A percentile compares a stretch with the other conserved stretches of the same genome.
These are phyloP conservation scores for Dromius quadrimaculatus DNA, from an alignment of 2,888 invertebrate genomes.

Conservation along the genomic window DNA sequence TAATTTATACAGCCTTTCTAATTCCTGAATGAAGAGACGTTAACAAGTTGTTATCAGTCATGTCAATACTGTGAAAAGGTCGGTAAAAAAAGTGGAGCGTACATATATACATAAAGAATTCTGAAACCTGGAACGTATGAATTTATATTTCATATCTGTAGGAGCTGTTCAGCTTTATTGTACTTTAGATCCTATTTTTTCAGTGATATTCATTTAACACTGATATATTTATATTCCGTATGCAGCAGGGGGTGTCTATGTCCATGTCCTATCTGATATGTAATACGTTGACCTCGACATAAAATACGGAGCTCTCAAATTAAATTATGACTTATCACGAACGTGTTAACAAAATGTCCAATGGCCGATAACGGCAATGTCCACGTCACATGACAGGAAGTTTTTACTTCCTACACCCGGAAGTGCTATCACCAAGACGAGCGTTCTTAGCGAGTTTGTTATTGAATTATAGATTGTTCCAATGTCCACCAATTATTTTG, in stretches of 20 bases:
- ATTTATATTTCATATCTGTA: not conserved
- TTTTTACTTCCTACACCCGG: slow-evolving; percentile 4
- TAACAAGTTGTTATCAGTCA: not conserved
- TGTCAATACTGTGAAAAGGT: not conserved
- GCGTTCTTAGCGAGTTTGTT: slow-evolving; percentile 3
- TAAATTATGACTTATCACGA: slow-evolving; percentile 45
- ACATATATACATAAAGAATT: too few relatives aligned
- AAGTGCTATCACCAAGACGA: slow-evolving; percentile 18
- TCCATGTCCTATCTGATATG: slow-evolving; percentile 23
- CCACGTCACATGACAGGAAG: not conserved
- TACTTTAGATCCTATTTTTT: slow-evolving; percentile 7
- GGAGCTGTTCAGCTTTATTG: not conserved
- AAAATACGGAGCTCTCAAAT: slow-evolving; percentile 35
- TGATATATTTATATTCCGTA: slow-evolving; percentile 15
- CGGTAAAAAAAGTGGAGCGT: too few relatives aligned
- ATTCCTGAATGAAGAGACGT: not conserved
- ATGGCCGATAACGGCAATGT: not conserved
- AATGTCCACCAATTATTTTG: not conserved
- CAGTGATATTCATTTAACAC: not conserved
- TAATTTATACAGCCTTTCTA: too few relatives aligned
- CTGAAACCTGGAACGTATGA: not conserved
- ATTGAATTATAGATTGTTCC: slow-evolving; percentile 6
- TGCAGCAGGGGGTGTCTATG: slow-evolving; percentile 6
- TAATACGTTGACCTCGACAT: slow-evolving; percentile 37
- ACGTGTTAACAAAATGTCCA: slow-evolving; percentile 27